Percentiles rank a stretch among this genome's conserved stretches.
Evolutionary conservation across 1,140 invertebrate genomes (phyloP).

Genomic region (Chironomus striatipennis): DNA sequence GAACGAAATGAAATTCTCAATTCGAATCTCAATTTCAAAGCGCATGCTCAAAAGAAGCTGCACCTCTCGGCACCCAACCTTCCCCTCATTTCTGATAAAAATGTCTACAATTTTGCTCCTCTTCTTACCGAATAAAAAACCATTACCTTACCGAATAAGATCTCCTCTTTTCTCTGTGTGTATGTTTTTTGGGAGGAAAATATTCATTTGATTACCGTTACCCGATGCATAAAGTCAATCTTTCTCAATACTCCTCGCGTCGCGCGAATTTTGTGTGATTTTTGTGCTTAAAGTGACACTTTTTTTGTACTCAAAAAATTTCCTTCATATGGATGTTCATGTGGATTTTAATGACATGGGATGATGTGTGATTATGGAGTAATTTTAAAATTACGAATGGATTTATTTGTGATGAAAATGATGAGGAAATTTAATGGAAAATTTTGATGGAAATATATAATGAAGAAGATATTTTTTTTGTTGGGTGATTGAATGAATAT

Average conservation of each 20-base stretch:
- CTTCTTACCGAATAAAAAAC: background rate
- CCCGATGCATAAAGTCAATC: slow-evolving; percentile 10
- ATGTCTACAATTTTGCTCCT: background rate
- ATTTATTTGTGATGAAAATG: too few species aligned
- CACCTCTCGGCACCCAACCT: background rate
- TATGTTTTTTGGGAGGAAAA: background rate
- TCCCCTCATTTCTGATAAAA: background rate
- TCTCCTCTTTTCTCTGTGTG: background rate
- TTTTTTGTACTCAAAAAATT: too few species aligned
- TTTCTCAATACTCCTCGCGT: background rate
- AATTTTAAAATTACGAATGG: too few species aligned
- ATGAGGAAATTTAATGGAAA: too few species aligned
- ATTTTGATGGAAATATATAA: too few species aligned
- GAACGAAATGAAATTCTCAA: background rate
- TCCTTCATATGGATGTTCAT: too few species aligned
- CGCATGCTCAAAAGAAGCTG: background rate
- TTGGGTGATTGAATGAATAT: too few species aligned
- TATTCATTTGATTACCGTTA: slow-evolving; percentile 18
- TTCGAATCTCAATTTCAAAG: background rate
- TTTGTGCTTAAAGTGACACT: too few species aligned
- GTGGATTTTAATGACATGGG: too few species aligned
- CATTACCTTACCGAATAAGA: slow-evolving; percentile 9
- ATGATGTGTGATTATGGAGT: too few species aligned
- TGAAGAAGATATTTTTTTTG: too few species aligned
- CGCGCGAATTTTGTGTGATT: background rate